Percentiles rank a stretch among this genome's conserved stretches.
Evolutionary conservation across 35 echinoderm and acorn worm genomes (phyloP).

Genomic region (Lytechinus pictus): DNA sequence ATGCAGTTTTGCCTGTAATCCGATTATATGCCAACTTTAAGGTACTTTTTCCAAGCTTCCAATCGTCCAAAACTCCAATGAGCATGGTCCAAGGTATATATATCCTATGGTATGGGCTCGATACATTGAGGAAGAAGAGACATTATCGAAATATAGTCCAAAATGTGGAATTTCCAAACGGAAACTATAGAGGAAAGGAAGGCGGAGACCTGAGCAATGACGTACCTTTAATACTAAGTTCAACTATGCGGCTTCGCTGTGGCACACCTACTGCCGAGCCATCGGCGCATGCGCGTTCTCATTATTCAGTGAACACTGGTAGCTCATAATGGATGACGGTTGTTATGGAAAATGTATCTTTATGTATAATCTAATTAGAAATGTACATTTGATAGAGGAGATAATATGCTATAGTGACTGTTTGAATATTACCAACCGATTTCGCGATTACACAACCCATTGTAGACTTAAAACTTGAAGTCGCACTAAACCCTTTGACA

Average conservation of each 20-base stretch:
- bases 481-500: too few relatives aligned
- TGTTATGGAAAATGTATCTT: neutral
- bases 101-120: neutral
- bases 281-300: neutral
- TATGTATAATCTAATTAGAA: neutral
- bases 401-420: neutral
- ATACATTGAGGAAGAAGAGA: neutral
- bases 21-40: conserved; percentile 3
- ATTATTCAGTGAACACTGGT: neutral
- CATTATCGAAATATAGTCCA: neutral
- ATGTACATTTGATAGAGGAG: neutral
- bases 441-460: too few relatives aligned
- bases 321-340: neutral
- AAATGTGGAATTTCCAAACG: neutral
- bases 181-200: neutral
- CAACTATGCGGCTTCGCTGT: neutral
- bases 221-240: neutral
- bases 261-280: neutral
- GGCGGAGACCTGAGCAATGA: neutral
- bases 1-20: neutral
- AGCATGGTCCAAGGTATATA: neutral
- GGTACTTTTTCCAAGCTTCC: conserved; percentile 9
- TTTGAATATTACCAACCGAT: neutral
- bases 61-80: neutral
- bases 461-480: too few relatives aligned